Conservation (phyloP, 2,113 vertebrate genomes). For the Rhizomys pruinosus region DNA sequence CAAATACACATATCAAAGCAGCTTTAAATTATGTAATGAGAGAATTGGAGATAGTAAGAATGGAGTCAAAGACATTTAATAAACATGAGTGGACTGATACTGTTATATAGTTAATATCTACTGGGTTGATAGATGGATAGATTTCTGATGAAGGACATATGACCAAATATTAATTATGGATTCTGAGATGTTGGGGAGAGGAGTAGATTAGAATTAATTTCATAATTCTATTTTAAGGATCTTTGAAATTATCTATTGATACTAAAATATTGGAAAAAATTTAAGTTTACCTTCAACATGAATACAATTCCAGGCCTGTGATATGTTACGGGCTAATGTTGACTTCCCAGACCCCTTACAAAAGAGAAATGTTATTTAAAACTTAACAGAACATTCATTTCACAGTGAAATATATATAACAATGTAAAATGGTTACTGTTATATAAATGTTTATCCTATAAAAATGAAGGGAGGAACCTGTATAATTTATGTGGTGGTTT, state of each 20-base stretch:
- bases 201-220: background rate
- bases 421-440: slow-evolving; percentile 32
- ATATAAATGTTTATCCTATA: background rate
- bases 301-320: slow-evolving; percentile 91
- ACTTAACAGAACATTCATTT: slow-evolving; percentile 52
- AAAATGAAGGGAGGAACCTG: background rate
- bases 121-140: background rate
- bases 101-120: background rate
- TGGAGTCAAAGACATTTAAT: background rate
- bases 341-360: slow-evolving; percentile 94
- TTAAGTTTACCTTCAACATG: slow-evolving; percentile 92
- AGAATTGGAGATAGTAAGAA: background rate
- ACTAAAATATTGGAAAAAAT: slow-evolving; percentile 29
- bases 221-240: background rate
- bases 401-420: background rate
- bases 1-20: background rate
- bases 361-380: slow-evolving; percentile 78
- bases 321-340: slow-evolving; percentile 90
- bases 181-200: background rate
- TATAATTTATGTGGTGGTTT: too few relatives aligned
- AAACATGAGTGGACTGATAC: background rate
- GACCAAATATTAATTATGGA: background rate
- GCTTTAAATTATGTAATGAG: slow-evolving; percentile 25
- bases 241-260: slow-evolving; percentile 48
- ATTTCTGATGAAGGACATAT: background rate